A percentile compares a stretch with the other conserved stretches of the same genome.
Conservation (phyloP, 2,888 invertebrate genomes). For the Agonopterix subpropinquella region DNA sequence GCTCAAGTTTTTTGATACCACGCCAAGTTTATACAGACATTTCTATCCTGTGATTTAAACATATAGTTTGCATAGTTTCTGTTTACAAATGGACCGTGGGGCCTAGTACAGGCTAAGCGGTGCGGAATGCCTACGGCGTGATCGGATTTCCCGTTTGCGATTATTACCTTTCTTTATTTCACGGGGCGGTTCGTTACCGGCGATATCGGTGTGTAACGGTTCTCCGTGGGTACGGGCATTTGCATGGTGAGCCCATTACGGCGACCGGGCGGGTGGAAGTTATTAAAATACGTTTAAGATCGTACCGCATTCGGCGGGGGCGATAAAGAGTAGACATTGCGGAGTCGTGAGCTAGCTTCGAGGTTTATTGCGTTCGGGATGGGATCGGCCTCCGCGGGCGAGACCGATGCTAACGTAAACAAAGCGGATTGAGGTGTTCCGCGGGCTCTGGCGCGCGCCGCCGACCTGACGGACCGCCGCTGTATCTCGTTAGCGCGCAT, state of each 20-base stretch:
- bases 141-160: conserved; percentile 64
- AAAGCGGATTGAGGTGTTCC: conserved; percentile 61
- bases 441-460: conserved; percentile 26
- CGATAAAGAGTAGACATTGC: conserved; percentile 66
- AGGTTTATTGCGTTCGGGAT: conserved; percentile 68
- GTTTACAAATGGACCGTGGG: conserved; percentile 32
- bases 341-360: conserved; percentile 62
- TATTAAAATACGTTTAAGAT: conserved; percentile 72
- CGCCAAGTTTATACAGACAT: not conserved
- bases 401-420: conserved; percentile 52
- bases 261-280: conserved; percentile 57
- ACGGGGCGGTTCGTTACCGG: conserved; percentile 53
- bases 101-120: conserved; percentile 25
- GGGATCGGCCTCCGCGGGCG: conserved; percentile 46
- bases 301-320: conserved; percentile 51
- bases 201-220: conserved; percentile 63
- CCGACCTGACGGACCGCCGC: conserved; percentile 36
- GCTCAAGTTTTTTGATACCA: conserved; percentile 44
- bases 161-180: conserved; percentile 68
- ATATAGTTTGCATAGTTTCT: conserved; percentile 36
- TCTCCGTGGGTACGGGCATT: conserved; percentile 51
- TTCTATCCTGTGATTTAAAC: not conserved
- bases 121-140: conserved; percentile 38
- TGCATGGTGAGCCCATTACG: conserved; percentile 67
- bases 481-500: conserved; percentile 53